Base-by-base conservation (phyloP, 2,113 vertebrate species). In the Acanthisitta chloris region DNA sequence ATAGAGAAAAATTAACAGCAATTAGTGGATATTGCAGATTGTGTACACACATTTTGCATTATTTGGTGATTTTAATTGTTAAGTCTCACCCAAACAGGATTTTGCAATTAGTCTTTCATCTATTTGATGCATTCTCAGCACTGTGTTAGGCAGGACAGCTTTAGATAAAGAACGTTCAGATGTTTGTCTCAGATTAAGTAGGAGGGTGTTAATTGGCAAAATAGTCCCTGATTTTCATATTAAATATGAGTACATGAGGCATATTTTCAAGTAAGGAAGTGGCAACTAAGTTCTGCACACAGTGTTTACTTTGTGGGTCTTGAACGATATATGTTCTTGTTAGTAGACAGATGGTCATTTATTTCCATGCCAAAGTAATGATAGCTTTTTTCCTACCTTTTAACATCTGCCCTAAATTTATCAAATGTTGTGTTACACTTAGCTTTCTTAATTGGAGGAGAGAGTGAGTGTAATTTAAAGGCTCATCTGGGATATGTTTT, bases 181-280 rank as follows among this genome's bases (percentile, higher is more conserved):
- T 79, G 65, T 79, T 95, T 96, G 45, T 57, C 82, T 88, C 65
- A 80, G 61, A 96, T 79, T 82, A 96, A 86, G 88, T 92, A 93
- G 89, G 79, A 95, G 72, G 76, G 91, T 94, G 95, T 91, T 97
- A 96, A 97, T 91, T 94, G 90, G 89, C 52, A 93, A 94, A 95
- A 81, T 15, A 88, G 46, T 77, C 74, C 52, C 58, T 54, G 48
- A 93, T 86, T 96, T 94, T 94, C 29, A 73, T 82, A 86, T 81
- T 72, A 81, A 93, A 49, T 80, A 62, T 26, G 15, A 90, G 43
- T 57, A 42, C 19, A 58, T 40, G 20, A 1, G 2, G 52, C 48
- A 81, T 62, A 90, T 88, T 96, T 90, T 92, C 80, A 86, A 77
- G 36, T 54, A 76, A 81, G 49, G 24, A 90, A 92, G 54, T 2